phyloP scores from a whole-genome alignment of 2,113 vertebrate species.

The Natator depressus region DNA sequence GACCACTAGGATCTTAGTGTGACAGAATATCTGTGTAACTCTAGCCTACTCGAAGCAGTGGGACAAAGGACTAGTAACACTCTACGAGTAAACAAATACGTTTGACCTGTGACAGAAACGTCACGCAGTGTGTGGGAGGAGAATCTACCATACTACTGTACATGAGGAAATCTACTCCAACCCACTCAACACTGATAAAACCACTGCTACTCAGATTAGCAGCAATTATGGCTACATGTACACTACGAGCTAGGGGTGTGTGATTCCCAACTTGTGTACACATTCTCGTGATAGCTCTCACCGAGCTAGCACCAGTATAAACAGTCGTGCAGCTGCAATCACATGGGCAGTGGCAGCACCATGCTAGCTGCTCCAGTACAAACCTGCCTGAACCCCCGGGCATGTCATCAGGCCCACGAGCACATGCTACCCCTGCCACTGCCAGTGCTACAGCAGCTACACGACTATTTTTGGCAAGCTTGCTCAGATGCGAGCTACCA shows the following conservation, averaged over 20 bases:
- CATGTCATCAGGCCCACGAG: no score
- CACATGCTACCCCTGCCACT: no score
- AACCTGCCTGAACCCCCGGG: no score
- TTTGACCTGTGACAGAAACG: constrained; percentile 41
- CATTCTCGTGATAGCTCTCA: neutral
- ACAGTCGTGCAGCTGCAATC: neutral
- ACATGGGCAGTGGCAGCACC: no score
- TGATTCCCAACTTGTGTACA: neutral
- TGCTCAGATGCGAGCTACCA: neutral
- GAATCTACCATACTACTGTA: constrained; percentile 2
- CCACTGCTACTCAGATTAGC: neutral
- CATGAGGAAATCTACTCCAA: constrained; percentile 45
- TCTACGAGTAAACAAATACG: constrained; percentile 27
- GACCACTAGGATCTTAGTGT: constrained; percentile 27
- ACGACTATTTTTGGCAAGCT: neutral
- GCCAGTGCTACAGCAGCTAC: no score
- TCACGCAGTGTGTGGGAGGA: neutral
- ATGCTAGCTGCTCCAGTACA: no score
- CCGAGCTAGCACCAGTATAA: neutral
- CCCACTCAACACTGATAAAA: constrained; percentile 32
- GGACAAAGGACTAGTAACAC: constrained; percentile 42
- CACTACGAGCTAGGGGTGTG: neutral
- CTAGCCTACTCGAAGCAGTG: constrained; percentile 29
- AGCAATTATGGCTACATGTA: neutral
- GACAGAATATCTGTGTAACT: constrained; percentile 66